Evolutionary conservation across 2,797 vertebrate species (phyloP).

Genomic region (Coregonus sp.): DNA sequence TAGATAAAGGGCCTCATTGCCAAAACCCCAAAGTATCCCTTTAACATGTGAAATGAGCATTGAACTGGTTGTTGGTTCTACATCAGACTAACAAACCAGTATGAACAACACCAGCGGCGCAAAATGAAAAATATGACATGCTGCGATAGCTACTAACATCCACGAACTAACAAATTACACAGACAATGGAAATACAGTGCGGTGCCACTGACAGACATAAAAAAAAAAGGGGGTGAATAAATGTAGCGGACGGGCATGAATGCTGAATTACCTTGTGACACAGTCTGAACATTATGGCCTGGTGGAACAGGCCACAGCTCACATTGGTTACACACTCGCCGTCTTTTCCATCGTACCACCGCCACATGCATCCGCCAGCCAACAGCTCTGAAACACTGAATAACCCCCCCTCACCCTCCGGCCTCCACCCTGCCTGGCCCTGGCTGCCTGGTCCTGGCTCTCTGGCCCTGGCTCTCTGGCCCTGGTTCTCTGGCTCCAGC

Average conservation of each 20-base stretch:
- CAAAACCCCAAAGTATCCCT: too few species aligned
- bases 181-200: background rate
- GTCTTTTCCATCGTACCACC: slow-evolving; percentile 61
- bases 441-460: slow-evolving; percentile 4
- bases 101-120: background rate
- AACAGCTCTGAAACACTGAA: slow-evolving; percentile 39
- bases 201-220: background rate
- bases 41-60: background rate
- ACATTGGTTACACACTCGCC: slow-evolving; percentile 48
- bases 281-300: slow-evolving; percentile 46
- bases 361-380: slow-evolving; percentile 24
- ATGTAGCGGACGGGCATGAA: background rate
- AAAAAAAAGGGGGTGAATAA: background rate
- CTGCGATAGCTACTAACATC: background rate
- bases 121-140: background rate
- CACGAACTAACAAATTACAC: background rate
- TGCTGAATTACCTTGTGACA: slow-evolving; percentile 27
- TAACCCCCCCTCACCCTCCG: background rate
- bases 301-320: slow-evolving; percentile 43
- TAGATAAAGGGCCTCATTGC: too few species aligned
- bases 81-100: background rate
- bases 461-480: too few species aligned
- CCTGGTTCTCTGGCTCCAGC: background rate
- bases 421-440: slow-evolving; percentile 6
- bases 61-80: background rate